phyloP scores from a whole-genome alignment of 2,113 vertebrate genomes.

The Neopipo cinnamomea region DNA sequence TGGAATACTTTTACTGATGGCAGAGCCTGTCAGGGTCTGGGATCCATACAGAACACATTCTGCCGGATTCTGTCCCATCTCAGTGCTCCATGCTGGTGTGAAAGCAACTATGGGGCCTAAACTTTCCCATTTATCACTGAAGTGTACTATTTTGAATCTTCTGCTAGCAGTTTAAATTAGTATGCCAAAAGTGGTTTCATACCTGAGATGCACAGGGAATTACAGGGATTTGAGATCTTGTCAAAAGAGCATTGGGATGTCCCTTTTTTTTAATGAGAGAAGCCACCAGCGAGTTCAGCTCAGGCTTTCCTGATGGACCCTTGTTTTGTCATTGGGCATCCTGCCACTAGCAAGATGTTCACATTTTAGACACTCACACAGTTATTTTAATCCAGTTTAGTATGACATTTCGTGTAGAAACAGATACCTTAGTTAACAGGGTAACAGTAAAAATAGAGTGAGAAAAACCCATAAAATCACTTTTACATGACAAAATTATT shows the following conservation, averaged over 20 bases:
- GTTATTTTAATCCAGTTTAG: background rate
- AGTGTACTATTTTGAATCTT: background rate
- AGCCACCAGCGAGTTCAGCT: background rate
- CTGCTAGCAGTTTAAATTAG: background rate
- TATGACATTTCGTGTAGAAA: background rate
- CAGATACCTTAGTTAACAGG: background rate
- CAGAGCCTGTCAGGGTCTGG: constrained; percentile 26
- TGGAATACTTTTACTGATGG: background rate
- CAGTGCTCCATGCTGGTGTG: background rate
- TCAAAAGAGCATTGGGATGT: background rate
- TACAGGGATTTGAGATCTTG: background rate
- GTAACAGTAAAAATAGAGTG: background rate
- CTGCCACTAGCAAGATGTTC: background rate
- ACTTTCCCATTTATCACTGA: background rate
- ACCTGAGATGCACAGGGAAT: background rate
- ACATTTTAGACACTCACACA: background rate
- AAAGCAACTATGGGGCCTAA: background rate
- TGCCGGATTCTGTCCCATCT: background rate
- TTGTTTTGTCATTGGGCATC: background rate
- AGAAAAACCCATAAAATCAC: background rate
- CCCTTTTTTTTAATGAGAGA: background rate
- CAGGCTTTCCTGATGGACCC: background rate
- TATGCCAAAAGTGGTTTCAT: background rate
- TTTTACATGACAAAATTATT: background rate
- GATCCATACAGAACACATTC: constrained; percentile 4